Conservation (phyloP, 2,888 invertebrate genomes). For the Diadromus collaris region DNA sequence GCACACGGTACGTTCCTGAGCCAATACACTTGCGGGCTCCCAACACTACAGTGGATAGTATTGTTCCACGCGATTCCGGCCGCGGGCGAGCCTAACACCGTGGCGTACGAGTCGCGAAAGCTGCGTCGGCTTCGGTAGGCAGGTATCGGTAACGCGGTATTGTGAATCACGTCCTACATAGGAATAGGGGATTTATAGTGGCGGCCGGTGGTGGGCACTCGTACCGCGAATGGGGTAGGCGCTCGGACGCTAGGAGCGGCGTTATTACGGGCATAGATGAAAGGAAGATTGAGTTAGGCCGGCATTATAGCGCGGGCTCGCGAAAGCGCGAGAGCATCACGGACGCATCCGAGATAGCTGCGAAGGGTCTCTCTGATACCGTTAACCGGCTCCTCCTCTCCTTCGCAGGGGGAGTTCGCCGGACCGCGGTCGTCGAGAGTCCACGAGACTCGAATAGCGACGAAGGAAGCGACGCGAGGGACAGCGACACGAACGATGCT, state of each 20-base stretch:
- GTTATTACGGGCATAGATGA: slow-evolving; percentile 70
- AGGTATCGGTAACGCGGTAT: background rate
- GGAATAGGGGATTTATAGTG: background rate
- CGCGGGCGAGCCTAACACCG: background rate
- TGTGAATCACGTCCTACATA: background rate
- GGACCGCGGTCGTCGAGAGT: slow-evolving; percentile 17
- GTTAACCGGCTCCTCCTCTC: slow-evolving; percentile 10
- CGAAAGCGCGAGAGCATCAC: slow-evolving; percentile 53
- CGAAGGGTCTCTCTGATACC: slow-evolving; percentile 60
- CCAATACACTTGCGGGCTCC: too few relatives aligned
- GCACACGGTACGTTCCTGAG: background rate
- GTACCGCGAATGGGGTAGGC: slow-evolving; percentile 19
- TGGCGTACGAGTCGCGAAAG: background rate
- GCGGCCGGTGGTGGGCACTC: slow-evolving; percentile 45
- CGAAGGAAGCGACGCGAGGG: slow-evolving; percentile 5
- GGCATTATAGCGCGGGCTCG: slow-evolving; percentile 51
- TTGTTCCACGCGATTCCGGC: background rate
- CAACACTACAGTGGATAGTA: background rate
- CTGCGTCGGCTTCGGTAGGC: background rate
- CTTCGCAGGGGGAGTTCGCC: slow-evolving; percentile 6
- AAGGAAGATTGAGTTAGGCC: slow-evolving; percentile 71
- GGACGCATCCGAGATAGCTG: slow-evolving; percentile 49
- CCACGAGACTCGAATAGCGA: slow-evolving; percentile 3
- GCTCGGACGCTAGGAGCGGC: slow-evolving; percentile 47
- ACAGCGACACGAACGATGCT: slow-evolving; percentile 21